Evolutionary conservation across 2,888 invertebrate genomes (phyloP).

Genomic region (Deilephila elpenor): DNA sequence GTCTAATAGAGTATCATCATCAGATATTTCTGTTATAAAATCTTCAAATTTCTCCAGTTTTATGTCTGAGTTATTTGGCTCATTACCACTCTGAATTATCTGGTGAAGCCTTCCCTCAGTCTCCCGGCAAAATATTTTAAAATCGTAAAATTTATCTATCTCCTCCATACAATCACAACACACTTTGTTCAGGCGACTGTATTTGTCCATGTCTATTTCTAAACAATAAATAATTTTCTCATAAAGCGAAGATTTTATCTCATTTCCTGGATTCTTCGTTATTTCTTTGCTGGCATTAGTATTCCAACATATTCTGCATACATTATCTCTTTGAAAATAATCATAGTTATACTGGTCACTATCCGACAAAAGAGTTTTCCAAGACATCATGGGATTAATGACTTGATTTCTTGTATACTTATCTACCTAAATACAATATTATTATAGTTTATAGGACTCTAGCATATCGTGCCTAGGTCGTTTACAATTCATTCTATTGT

Average conservation of each 20-base stretch:
- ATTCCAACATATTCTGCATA: slow-evolving; percentile 73
- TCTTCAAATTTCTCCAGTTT: slow-evolving; percentile 12
- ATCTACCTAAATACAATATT: neutral
- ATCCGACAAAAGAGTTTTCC: slow-evolving; percentile 43
- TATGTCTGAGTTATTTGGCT: neutral
- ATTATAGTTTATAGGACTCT: neutral
- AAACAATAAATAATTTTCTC: slow-evolving; percentile 65
- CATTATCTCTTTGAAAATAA: slow-evolving; percentile 64
- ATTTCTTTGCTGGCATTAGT: slow-evolving; percentile 56
- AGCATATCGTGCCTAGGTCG: neutral
- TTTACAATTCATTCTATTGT: too few species aligned
- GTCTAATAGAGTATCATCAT: neutral
- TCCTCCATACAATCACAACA: slow-evolving; percentile 62
- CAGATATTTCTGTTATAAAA: slow-evolving; percentile 13
- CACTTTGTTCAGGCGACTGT: slow-evolving; percentile 55
- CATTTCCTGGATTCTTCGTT: slow-evolving; percentile 40
- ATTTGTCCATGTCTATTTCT: slow-evolving; percentile 56
- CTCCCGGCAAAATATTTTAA: slow-evolving; percentile 63
- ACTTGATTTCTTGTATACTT: slow-evolving; percentile 12
- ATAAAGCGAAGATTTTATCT: slow-evolving; percentile 43
- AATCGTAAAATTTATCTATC: slow-evolving; percentile 64
- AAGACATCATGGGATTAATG: slow-evolving; percentile 43
- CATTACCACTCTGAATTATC: slow-evolving; percentile 45
- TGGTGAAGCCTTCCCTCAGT: slow-evolving; percentile 57
- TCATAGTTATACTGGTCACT: slow-evolving; percentile 59